These are phyloP conservation scores for Lynx canadensis DNA, from an alignment of 2,113 vertebrate species.

Conservation along the genomic window DNA sequence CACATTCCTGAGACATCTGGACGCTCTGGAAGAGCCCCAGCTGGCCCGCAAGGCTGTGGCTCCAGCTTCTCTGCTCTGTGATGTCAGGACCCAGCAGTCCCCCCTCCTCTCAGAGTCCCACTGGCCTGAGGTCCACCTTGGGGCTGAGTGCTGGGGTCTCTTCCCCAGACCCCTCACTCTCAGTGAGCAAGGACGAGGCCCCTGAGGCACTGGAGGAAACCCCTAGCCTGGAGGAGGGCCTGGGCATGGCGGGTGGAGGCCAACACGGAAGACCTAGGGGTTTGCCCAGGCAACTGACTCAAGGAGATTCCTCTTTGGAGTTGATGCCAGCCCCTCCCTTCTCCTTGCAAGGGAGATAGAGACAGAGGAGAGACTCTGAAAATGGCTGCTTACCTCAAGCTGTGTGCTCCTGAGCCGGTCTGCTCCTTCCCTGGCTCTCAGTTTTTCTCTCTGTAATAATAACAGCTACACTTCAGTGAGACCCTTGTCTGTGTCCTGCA, in stretches of 20 bases:
- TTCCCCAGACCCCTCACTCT: conserved; percentile 35
- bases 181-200: conserved; percentile 11
- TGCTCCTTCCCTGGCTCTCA: background rate
- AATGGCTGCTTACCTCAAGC: background rate
- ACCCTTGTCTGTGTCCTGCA: background rate
- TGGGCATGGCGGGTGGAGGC: background rate
- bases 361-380: background rate
- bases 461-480: background rate
- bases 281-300: background rate
- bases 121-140: conserved; percentile 72
- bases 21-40: conserved; percentile 85
- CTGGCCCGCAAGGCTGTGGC: conserved; percentile 77
- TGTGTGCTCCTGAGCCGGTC: background rate
- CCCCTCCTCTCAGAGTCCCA: conserved; percentile 65
- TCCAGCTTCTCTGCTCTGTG: conserved; percentile 81
- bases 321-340: background rate
- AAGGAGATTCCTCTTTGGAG: background rate
- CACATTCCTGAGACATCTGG: conserved; percentile 88
- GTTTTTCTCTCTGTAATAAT: background rate
- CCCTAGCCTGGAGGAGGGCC: background rate
- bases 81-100: conserved; percentile 83
- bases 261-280: background rate
- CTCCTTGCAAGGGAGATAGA: background rate
- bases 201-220: background rate
- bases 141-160: conserved; percentile 77